These are phyloP conservation scores for Tenthredo distinguenda DNA, from an alignment of 2,888 invertebrate species.

Conservation along the genomic window DNA sequence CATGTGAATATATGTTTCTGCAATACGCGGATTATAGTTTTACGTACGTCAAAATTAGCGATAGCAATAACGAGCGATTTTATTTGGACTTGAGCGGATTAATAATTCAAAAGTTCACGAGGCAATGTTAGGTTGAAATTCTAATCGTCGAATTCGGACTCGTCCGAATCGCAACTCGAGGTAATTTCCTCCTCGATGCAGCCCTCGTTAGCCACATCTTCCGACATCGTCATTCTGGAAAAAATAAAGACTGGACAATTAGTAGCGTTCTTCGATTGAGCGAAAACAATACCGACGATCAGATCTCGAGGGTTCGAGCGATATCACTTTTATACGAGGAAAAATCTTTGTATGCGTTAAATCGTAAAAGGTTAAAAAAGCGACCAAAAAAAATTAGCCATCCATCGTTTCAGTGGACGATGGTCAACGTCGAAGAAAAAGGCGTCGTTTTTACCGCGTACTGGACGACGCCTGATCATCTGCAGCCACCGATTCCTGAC, in stretches of 20 bases:
- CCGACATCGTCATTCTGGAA: conserved; percentile 67
- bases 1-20: not conserved
- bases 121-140: not conserved
- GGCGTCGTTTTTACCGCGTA: not conserved
- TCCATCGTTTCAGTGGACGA: not conserved
- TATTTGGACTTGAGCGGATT: not conserved
- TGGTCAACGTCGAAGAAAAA: not conserved
- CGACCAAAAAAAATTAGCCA: not conserved
- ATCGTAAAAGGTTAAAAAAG: not conserved
- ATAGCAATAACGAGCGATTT: not conserved
- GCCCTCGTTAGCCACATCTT: conserved; percentile 63
- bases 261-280: not conserved
- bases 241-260: conserved; percentile 38
- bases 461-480: not conserved
- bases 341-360: not conserved
- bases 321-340: not conserved
- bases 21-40: not conserved
- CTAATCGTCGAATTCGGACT: conserved; percentile 69
- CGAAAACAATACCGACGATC: not conserved
- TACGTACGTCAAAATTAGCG: not conserved
- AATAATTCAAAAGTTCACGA: not conserved
- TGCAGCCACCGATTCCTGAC: not conserved
- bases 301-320: not conserved
- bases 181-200: conserved; percentile 68
- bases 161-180: conserved; percentile 69